Conservation (phyloP, 2,797 vertebrate genomes). For the Leuciscus waleckii region DNA sequence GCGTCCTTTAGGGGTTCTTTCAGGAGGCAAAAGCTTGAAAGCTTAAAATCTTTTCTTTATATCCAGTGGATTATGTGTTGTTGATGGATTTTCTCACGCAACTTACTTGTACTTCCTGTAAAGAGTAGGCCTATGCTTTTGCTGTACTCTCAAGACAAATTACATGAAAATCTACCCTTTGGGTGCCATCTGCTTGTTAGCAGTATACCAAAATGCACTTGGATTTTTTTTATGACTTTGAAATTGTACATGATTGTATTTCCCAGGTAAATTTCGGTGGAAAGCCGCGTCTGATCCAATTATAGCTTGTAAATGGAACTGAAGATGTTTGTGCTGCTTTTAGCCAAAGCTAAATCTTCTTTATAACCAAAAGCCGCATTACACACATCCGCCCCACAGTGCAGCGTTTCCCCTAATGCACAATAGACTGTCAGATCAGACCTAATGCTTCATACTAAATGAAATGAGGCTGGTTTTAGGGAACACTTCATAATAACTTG, state of each 20-base stretch:
- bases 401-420: constrained; percentile 40
- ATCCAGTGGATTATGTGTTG: neutral
- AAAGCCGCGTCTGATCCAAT: constrained; percentile 61
- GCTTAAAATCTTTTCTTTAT: constrained; percentile 13
- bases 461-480: constrained; percentile 35
- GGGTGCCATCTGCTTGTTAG: constrained; percentile 50
- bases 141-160: constrained; percentile 55
- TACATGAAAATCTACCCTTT: constrained; percentile 54
- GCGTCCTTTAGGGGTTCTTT: constrained; percentile 21
- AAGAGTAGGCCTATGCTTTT: constrained; percentile 18
- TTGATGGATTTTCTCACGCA: constrained; percentile 12
- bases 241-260: constrained; percentile 57
- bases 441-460: constrained; percentile 28
- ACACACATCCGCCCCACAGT: constrained; percentile 29
- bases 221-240: constrained; percentile 52
- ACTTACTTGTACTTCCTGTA: constrained; percentile 8
- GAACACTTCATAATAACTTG: neutral
- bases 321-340: constrained; percentile 59
- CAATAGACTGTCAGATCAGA: constrained; percentile 39
- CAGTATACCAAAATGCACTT: constrained; percentile 47
- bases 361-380: constrained; percentile 53
- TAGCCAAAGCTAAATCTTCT: constrained; percentile 54
- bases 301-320: constrained; percentile 61
- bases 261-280: constrained; percentile 56
- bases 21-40: constrained; percentile 20